Evolutionary conservation across 2,113 vertebrate genomes (phyloP).

Genomic region (Bos indicus): DNA sequence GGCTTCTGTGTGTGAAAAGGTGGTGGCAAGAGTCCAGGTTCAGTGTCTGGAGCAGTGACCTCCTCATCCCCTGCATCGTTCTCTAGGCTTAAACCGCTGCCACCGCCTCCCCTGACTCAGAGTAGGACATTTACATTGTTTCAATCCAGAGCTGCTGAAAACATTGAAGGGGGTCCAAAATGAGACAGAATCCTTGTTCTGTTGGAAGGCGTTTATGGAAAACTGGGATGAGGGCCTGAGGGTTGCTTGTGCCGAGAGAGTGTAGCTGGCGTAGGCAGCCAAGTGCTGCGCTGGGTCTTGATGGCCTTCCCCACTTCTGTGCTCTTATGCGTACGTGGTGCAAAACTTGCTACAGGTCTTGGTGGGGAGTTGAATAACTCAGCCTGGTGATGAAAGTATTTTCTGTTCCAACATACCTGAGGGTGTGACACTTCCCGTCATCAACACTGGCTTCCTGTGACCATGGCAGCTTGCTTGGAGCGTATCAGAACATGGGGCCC

Average conservation of each 20-base stretch:
- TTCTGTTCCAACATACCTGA: neutral
- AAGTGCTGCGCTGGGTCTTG: neutral
- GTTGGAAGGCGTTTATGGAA: neutral
- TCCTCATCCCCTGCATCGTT: neutral
- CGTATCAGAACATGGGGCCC: neutral
- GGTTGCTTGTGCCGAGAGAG: neutral
- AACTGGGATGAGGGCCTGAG: neutral
- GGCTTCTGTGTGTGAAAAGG: neutral
- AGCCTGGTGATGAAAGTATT: neutral
- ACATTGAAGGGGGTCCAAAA: neutral
- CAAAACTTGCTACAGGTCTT: neutral
- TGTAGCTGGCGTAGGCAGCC: fast-evolving
- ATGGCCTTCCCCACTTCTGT: neutral
- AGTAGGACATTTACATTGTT: neutral
- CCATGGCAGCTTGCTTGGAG: neutral
- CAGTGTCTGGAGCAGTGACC: neutral
- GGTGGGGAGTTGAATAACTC: neutral
- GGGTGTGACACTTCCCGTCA: neutral
- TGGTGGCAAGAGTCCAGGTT: neutral
- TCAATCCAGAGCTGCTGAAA: neutral
- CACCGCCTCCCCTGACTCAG: too few species aligned
- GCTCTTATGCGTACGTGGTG: neutral
- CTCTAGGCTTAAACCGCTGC: neutral
- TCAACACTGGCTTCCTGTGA: neutral
- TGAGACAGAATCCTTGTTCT: neutral